Conservation (phyloP, 2,113 vertebrate species). For the Strigops habroptila region DNA sequence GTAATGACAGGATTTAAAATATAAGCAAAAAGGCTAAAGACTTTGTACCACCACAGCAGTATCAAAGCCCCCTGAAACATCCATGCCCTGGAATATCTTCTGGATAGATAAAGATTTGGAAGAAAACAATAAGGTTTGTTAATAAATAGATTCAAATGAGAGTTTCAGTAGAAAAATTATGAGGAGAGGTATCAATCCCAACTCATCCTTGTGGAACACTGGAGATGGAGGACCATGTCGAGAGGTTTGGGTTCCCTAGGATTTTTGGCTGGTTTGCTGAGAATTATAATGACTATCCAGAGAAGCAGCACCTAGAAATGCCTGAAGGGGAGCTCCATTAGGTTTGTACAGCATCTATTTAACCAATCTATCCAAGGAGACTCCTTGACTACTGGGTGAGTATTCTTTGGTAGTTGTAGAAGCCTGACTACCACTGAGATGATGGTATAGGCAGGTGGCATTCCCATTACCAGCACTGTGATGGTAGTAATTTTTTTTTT, state of each 20-base stretch:
- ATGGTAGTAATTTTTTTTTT: neutral
- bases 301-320: neutral
- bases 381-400: neutral
- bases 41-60: neutral
- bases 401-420: neutral
- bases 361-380: neutral
- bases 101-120: neutral
- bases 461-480: neutral
- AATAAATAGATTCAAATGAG: neutral
- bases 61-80: neutral
- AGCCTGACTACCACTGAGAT: neutral
- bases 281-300: neutral
- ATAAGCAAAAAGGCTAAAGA: neutral
- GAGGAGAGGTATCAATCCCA: neutral
- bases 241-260: neutral
- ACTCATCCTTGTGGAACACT: neutral
- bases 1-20: neutral
- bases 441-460: neutral
- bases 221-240: neutral
- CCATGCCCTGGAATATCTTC: neutral
- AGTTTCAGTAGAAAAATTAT: neutral
- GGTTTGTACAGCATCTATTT: neutral
- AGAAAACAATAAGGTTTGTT: neutral
- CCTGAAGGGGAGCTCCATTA: neutral
- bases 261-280: neutral